These are phyloP conservation scores for Toxostoma redivivum DNA, from an alignment of 2,113 vertebrate species.

Conservation along the genomic window DNA sequence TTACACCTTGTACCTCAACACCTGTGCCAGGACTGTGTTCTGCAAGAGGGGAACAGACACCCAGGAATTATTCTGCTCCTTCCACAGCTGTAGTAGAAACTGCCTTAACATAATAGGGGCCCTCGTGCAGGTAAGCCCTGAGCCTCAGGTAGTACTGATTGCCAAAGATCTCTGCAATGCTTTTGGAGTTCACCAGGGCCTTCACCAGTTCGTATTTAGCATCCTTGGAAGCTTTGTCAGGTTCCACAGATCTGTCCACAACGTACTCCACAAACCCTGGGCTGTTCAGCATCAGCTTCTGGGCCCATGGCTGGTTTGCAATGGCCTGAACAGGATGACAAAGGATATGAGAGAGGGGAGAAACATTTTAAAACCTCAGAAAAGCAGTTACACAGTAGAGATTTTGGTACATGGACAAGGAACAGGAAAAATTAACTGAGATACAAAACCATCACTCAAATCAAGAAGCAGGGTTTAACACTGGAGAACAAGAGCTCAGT, in stretches of 20 bases:
- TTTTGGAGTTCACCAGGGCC: conserved; percentile 83
- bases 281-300: conserved; percentile 86
- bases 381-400: not conserved
- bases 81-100: conserved; percentile 85
- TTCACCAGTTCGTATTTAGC: conserved; percentile 93
- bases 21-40: not conserved
- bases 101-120: conserved; percentile 88
- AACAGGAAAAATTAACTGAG: not conserved
- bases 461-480: not conserved
- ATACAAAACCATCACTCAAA: not conserved
- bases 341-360: not conserved
- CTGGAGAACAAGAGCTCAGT: not conserved
- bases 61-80: conserved; percentile 81
- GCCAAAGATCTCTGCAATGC: conserved; percentile 82
- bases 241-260: conserved; percentile 87
- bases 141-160: conserved; percentile 89
- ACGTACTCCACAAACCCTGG: conserved; percentile 94
- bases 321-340: conserved; percentile 77
- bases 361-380: not conserved
- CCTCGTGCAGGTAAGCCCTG: conserved; percentile 86
- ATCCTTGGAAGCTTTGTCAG: conserved; percentile 90
- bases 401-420: accelerated
- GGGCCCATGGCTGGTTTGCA: conserved; percentile 89
- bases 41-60: not conserved
- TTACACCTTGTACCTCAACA: not conserved